phyloP scores from a whole-genome alignment of 2,797 vertebrate genomes.

The Alosa sapidissima region DNA sequence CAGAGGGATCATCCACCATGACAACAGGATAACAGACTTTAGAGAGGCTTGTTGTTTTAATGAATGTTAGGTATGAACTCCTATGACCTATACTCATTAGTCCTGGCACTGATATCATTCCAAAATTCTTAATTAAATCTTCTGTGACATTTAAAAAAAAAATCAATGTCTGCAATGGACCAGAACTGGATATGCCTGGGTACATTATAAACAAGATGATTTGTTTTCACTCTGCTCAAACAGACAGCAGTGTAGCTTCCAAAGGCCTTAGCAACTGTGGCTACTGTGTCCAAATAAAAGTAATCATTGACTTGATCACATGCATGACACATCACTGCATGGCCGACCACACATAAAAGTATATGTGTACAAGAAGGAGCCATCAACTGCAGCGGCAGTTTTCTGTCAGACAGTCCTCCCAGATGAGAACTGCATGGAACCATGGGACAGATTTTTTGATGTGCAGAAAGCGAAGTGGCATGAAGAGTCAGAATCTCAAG shows the following conservation, averaged over 20 bases:
- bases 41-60: no score
- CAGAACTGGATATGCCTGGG: no score
- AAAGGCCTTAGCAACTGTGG: background rate
- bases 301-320: background rate
- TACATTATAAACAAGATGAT: background rate
- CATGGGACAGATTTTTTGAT: slow-evolving; percentile 14
- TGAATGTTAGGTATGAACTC: no score
- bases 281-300: background rate
- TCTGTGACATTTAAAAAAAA: no score
- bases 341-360: background rate
- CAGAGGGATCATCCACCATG: no score
- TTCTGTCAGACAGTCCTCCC: background rate
- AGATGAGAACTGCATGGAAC: background rate
- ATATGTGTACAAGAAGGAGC: background rate
- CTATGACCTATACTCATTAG: no score
- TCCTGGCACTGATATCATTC: no score
- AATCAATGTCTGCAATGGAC: no score
- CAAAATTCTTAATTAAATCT: no score
- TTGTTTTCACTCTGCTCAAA: background rate
- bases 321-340: background rate
- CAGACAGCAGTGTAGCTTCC: background rate
- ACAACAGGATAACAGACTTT: no score
- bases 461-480: background rate
- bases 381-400: background rate
- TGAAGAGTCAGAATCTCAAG: slow-evolving; percentile 19